These are phyloP conservation scores for Sinocyclocheilus anshuiensis DNA, from an alignment of 2,113 vertebrate genomes.

Conservation along the genomic window DNA sequence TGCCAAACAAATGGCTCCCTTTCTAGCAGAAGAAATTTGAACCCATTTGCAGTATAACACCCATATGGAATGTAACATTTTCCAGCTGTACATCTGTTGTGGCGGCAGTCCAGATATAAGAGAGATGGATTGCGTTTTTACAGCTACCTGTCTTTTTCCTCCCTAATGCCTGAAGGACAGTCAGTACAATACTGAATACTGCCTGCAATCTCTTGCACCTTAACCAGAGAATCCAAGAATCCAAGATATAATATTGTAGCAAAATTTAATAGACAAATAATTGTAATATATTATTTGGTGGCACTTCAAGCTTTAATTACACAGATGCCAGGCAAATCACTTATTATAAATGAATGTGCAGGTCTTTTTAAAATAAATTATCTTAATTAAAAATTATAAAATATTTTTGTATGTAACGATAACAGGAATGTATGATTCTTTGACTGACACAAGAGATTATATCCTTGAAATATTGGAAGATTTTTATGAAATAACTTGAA, in stretches of 20 bases:
- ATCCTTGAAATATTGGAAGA: background rate
- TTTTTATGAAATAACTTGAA: background rate
- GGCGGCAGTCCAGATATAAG: conserved; percentile 3
- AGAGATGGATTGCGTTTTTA: conserved; percentile 26
- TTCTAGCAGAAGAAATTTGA: background rate
- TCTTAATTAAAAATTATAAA: background rate
- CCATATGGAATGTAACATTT: conserved; percentile 7
- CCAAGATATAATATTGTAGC: background rate
- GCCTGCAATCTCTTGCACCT: background rate
- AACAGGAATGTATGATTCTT: background rate
- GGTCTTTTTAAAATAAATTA: background rate
- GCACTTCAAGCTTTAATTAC: background rate
- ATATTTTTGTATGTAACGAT: background rate
- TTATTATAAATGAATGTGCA: background rate
- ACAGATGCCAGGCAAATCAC: background rate
- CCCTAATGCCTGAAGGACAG: background rate
- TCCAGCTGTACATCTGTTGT: conserved; percentile 37
- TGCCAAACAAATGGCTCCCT: conserved; percentile 12
- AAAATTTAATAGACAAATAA: background rate
- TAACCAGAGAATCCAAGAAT: background rate
- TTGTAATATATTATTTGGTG: background rate
- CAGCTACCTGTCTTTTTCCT: conserved; percentile 23
- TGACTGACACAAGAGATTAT: background rate
- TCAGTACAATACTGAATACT: background rate
- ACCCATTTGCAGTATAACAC: conserved; percentile 3